Evolutionary conservation across 2,888 invertebrate genomes (phyloP).

Genomic region (Drosophila melanocephala): DNA sequence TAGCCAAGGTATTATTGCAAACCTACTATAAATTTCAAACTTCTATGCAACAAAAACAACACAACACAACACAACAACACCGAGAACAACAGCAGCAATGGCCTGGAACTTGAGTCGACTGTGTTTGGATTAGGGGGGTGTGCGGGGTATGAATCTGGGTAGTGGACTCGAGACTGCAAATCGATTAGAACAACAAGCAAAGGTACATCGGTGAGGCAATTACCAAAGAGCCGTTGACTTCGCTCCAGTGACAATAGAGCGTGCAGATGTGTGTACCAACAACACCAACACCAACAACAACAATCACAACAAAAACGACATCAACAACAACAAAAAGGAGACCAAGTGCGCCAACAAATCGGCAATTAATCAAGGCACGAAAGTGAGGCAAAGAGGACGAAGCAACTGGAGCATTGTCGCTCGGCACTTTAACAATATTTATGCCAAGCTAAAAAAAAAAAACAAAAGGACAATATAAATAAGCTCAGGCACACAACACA

Average conservation of each 20-base stretch:
- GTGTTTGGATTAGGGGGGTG: background rate
- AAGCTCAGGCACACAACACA: constrained; percentile 16
- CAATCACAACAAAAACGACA: background rate
- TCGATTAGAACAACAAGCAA: constrained; percentile 80
- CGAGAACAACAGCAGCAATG: constrained; percentile 54
- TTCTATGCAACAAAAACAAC: constrained; percentile 66
- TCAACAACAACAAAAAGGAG: constrained; percentile 44
- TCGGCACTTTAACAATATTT: constrained; percentile 76
- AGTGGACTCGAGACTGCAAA: constrained; percentile 48
- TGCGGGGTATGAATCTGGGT: constrained; percentile 13
- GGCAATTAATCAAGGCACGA: constrained; percentile 75
- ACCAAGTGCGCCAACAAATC: constrained; percentile 76
- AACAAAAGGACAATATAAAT: constrained; percentile 57
- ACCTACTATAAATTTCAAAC: constrained; percentile 78
- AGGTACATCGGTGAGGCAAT: constrained; percentile 79
- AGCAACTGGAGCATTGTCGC: constrained; percentile 51
- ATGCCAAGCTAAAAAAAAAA: constrained; percentile 45
- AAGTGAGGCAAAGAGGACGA: constrained; percentile 20
- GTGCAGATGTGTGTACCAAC: constrained; percentile 32
- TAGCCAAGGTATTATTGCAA: constrained; percentile 77
- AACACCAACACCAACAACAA: constrained; percentile 21
- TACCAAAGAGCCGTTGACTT: constrained; percentile 71
- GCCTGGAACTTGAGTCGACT: constrained; percentile 20
- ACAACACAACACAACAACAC: constrained; percentile 34
- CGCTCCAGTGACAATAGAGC: constrained; percentile 62